phyloP scores from a whole-genome alignment of 2,113 vertebrate genomes.

The Pongo abelii region DNA sequence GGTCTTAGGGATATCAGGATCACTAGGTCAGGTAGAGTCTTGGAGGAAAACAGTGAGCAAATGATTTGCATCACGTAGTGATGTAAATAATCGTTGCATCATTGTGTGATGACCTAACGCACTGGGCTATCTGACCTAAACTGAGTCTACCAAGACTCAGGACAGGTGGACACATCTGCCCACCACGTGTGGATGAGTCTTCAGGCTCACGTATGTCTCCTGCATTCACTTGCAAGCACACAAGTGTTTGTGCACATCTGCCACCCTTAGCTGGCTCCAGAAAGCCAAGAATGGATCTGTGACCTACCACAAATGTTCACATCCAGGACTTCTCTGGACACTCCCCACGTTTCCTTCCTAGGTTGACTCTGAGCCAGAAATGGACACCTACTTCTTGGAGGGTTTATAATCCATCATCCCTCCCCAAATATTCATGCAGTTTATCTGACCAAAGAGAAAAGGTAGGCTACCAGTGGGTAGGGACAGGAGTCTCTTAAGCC shows the following conservation, averaged over 20 bases:
- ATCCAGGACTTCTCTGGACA: background rate
- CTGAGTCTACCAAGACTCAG: background rate
- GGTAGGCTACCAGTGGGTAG: background rate
- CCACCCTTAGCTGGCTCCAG: background rate
- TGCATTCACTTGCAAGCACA: background rate
- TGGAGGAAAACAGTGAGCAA: background rate
- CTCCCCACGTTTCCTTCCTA: background rate
- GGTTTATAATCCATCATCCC: background rate
- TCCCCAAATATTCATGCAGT: background rate
- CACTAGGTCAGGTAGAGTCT: background rate
- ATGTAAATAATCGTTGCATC: background rate
- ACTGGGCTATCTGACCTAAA: background rate
- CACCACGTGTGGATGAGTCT: fast-evolving
- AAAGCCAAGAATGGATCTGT: background rate
- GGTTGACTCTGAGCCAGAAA: background rate
- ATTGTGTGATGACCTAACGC: no score
- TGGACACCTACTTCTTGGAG: background rate
- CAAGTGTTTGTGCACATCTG: background rate
- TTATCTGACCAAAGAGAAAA: background rate
- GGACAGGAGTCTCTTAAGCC: background rate
- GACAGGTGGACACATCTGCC: background rate
- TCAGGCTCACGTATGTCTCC: background rate
- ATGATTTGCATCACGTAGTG: background rate
- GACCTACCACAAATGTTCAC: background rate
- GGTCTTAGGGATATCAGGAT: background rate